Conservation (phyloP, 2,797 vertebrate genomes). For the Amazona ochrocephala region DNA sequence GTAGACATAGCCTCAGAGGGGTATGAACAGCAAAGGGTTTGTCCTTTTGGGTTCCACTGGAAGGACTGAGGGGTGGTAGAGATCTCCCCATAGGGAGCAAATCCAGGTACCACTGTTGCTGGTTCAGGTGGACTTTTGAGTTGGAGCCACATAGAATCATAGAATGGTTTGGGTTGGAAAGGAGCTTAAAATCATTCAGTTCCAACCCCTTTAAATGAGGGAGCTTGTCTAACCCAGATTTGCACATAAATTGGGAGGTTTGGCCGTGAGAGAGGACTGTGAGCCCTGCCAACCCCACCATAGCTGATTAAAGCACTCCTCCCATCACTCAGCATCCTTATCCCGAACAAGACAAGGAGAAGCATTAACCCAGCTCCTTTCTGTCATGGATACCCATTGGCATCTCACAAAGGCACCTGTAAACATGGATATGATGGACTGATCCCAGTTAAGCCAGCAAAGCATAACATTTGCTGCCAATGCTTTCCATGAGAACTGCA, state of each 20-base stretch:
- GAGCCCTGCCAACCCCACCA: not conserved
- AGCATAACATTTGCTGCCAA: not conserved
- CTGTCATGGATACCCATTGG: not conserved
- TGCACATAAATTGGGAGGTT: not conserved
- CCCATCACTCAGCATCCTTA: not conserved
- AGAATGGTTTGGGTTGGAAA: not conserved
- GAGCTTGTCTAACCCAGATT: not conserved
- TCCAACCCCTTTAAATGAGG: accelerated
- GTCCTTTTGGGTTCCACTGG: not conserved
- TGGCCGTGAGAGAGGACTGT: not conserved
- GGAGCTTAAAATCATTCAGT: not conserved
- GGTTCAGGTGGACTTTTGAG: not conserved
- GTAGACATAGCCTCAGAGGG: not conserved
- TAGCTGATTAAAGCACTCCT: not conserved
- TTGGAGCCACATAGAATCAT: not conserved
- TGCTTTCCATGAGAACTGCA: not conserved
- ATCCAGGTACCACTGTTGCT: not conserved
- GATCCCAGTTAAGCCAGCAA: not conserved
- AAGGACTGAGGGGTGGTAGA: not conserved
- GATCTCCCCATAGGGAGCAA: not conserved
- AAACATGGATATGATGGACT: accelerated
- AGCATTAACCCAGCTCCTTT: not conserved
- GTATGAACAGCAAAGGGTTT: not conserved
- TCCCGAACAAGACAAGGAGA: not conserved
- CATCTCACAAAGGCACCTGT: accelerated